These are phyloP conservation scores for Chironomus striatipennis DNA, from an alignment of 1,140 invertebrate species.

Conservation along the genomic window DNA sequence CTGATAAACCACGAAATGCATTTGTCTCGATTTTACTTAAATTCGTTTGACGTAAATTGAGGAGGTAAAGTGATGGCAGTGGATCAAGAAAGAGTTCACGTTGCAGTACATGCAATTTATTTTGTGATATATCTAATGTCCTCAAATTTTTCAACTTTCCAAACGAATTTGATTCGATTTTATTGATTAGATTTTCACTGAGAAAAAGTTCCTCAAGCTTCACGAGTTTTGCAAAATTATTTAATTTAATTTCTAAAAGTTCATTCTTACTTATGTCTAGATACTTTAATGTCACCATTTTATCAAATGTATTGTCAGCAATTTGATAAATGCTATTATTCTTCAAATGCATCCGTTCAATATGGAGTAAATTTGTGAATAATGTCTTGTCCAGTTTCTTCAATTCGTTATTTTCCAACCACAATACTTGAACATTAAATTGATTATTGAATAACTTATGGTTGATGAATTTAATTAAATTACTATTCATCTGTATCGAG, in stretches of 20 bases:
- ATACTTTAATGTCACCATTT: constrained; percentile 64
- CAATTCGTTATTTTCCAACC: constrained; percentile 74
- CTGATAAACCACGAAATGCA: constrained; percentile 54
- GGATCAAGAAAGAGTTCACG: constrained; percentile 54
- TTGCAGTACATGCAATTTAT: constrained; percentile 50
- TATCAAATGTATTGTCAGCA: constrained; percentile 67
- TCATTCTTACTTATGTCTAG: constrained; percentile 71
- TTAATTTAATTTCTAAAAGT: constrained; percentile 52
- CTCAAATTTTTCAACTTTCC: constrained; percentile 50
- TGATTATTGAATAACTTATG: constrained; percentile 69
- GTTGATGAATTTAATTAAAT: constrained; percentile 66
- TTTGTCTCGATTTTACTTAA: constrained; percentile 50
- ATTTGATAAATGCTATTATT: constrained; percentile 74
- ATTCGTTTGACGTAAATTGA: constrained; percentile 43
- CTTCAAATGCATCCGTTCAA: constrained; percentile 70
- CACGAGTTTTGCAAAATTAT: constrained; percentile 52
- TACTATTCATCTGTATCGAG: constrained; percentile 78
- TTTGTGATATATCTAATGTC: constrained; percentile 56
- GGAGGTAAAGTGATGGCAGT: constrained; percentile 48
- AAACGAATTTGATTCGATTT: constrained; percentile 53
- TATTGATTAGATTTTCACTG: constrained; percentile 51
- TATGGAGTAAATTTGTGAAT: constrained; percentile 62
- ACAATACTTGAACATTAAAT: constrained; percentile 73
- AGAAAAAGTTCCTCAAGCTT: constrained; percentile 59
- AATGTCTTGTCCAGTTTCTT: constrained; percentile 59